Percentiles rank a stretch among this genome's conserved stretches.
Conservation (phyloP, 2,797 vertebrate genomes). For the Argya squamiceps region DNA sequence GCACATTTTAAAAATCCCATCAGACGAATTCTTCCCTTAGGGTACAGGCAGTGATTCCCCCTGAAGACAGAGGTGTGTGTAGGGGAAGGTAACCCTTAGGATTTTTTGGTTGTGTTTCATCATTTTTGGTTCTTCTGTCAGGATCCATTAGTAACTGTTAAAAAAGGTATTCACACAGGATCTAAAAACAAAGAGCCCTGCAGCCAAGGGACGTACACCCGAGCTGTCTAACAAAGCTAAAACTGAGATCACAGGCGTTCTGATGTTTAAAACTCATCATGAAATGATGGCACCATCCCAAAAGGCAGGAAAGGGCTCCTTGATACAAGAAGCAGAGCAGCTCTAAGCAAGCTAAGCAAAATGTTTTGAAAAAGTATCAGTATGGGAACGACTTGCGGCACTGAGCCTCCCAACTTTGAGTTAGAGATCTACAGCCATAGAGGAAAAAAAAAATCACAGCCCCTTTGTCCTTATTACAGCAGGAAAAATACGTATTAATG, state of each 20-base stretch:
- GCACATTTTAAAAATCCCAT: constrained; percentile 56
- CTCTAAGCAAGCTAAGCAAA: constrained; percentile 28
- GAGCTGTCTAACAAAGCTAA: constrained; percentile 50
- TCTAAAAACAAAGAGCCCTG: constrained; percentile 49
- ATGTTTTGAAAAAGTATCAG: constrained; percentile 1
- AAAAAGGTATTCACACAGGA: constrained; percentile 39
- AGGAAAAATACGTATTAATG: background rate
- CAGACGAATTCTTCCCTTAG: constrained; percentile 51
- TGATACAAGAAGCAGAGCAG: background rate
- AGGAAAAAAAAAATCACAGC: background rate
- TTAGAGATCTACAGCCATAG: background rate
- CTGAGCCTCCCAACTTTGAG: background rate
- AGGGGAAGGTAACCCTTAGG: constrained; percentile 50
- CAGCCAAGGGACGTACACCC: background rate
- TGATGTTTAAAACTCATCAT: constrained; percentile 48
- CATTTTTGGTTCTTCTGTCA: constrained; percentile 58
- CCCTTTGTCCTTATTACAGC: background rate
- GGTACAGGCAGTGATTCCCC: constrained; percentile 13
- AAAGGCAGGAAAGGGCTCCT: constrained; percentile 49
- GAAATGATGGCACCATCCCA: constrained; percentile 30
- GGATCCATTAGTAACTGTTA: constrained; percentile 35
- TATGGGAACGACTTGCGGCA: background rate
- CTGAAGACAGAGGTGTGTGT: constrained; percentile 28
- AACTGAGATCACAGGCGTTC: constrained; percentile 51
- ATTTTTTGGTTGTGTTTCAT: constrained; percentile 62